These are phyloP conservation scores for Neomorphus geoffroyi DNA, from an alignment of 2,797 vertebrate species.

Conservation along the genomic window DNA sequence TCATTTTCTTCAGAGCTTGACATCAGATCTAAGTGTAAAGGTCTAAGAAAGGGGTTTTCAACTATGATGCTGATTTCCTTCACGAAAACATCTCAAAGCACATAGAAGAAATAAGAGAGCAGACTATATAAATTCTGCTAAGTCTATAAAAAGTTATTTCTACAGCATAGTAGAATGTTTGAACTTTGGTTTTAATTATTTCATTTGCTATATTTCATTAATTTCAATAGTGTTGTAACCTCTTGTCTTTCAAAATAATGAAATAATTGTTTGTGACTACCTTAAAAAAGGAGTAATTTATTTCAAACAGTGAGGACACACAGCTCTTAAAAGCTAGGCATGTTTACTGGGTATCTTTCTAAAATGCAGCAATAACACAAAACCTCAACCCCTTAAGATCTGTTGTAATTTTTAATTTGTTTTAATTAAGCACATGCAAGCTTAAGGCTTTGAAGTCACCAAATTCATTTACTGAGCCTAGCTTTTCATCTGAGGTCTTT, in stretches of 20 bases:
- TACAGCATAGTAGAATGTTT: background rate
- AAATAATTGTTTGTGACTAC: background rate
- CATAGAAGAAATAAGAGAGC: background rate
- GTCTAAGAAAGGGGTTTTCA: background rate
- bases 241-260: background rate
- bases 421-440: background rate
- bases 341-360: background rate
- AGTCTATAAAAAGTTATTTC: background rate
- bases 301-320: background rate
- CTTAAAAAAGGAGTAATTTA: background rate
- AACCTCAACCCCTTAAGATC: background rate
- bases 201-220: background rate
- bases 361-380: background rate
- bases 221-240: background rate
- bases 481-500: background rate
- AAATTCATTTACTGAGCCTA: background rate
- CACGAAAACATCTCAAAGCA: background rate
- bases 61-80: background rate
- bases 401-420: background rate
- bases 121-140: background rate
- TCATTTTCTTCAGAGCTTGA: background rate
- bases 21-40: background rate
- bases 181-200: background rate
- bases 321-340: background rate
- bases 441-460: background rate